Evolutionary conservation across 1,140 invertebrate species (phyloP).

Genomic region (Potamilus streckersoni): DNA sequence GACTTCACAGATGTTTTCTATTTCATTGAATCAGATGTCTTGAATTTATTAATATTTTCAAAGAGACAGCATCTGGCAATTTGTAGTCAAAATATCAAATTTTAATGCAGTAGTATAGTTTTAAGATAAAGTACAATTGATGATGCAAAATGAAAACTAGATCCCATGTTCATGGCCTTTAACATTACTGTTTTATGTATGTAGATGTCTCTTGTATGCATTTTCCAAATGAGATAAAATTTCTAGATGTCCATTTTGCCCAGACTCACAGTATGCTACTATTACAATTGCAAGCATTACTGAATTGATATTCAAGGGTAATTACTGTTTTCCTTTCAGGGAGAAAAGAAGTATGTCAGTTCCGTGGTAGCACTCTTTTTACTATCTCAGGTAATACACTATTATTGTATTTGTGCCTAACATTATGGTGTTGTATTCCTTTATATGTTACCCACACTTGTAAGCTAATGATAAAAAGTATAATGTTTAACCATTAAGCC

Average conservation of each 20-base stretch:
- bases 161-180: not conserved
- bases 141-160: not conserved
- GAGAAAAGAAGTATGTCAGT: conserved; percentile 78
- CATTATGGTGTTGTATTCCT: not conserved
- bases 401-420: not conserved
- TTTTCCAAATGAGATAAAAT: not conserved
- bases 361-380: conserved; percentile 92
- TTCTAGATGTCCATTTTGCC: not conserved
- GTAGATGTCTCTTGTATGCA: too few relatives aligned
- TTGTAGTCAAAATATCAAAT: too few relatives aligned
- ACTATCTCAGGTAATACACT: conserved; percentile 80
- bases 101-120: too few relatives aligned
- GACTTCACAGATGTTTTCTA: too few relatives aligned
- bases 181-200: not conserved
- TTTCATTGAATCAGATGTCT: too few relatives aligned
- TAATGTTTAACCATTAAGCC: too few relatives aligned
- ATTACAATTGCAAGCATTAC: not conserved
- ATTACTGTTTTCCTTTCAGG: conserved; percentile 50
- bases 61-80: too few relatives aligned
- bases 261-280: not conserved
- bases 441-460: too few relatives aligned
- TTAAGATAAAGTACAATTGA: too few relatives aligned
- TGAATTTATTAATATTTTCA: too few relatives aligned
- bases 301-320: not conserved
- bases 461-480: too few relatives aligned